A percentile compares a stretch with the other conserved stretches of the same genome.
phyloP scores from a whole-genome alignment of 1,140 invertebrate species.

The Diorhabda carinulata region DNA sequence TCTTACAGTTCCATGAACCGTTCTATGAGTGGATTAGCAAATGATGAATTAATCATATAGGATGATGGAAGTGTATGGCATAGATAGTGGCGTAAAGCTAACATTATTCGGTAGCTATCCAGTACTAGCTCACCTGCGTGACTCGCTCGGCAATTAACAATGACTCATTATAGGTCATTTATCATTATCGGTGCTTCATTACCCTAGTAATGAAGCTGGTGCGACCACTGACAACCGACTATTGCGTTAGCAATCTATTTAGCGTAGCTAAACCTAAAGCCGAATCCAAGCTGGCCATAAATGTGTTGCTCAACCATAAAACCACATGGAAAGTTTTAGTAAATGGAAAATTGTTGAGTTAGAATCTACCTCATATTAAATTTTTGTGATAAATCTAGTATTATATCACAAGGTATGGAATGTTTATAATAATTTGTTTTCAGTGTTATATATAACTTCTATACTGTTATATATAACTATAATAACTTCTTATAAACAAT shows the following conservation, averaged over 20 bases:
- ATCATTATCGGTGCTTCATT: constrained; percentile 32
- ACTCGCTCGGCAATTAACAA: constrained; percentile 27
- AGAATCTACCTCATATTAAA: too few species aligned
- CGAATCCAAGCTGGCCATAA: too few species aligned
- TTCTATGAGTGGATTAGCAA: constrained; percentile 4
- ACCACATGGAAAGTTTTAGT: too few species aligned
- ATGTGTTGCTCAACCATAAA: too few species aligned
- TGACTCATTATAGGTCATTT: constrained; percentile 31
- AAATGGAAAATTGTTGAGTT: too few species aligned
- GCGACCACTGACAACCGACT: constrained; percentile 21
- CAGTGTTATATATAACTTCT: too few species aligned
- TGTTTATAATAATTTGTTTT: too few species aligned
- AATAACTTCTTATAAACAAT: too few species aligned
- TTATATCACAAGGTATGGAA: too few species aligned
- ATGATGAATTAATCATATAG: constrained; percentile 14
- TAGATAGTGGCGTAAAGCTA: constrained; percentile 18
- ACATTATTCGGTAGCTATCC: constrained; percentile 14
- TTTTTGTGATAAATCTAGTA: too few species aligned
- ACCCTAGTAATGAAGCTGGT: constrained; percentile 25
- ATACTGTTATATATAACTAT: too few species aligned
- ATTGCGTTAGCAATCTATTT: constrained; percentile 11
- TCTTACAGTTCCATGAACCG: background rate
- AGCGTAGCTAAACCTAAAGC: constrained; percentile 5
- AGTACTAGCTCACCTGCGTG: constrained; percentile 24
- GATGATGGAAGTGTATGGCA: constrained; percentile 10